These are phyloP conservation scores for Onchidella celtica DNA, from an alignment of 2,888 invertebrate genomes.

Conservation along the genomic window DNA sequence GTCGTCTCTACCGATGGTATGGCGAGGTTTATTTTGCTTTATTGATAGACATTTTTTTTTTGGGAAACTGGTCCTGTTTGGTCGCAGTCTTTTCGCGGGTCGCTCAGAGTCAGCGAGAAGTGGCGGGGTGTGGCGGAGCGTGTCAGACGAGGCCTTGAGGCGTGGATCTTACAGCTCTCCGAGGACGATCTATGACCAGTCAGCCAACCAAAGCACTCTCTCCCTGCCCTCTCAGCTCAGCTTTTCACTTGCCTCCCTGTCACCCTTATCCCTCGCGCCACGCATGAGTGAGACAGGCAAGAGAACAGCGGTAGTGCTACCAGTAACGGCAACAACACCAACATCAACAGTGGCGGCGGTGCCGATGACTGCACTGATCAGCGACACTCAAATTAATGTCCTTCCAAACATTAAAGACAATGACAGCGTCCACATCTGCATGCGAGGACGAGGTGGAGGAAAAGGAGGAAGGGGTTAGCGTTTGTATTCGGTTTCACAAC, in stretches of 20 bases:
- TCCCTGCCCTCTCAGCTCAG: background rate
- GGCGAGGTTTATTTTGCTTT: too few species aligned
- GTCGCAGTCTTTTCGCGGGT: background rate
- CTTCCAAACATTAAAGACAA: background rate
- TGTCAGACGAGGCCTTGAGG: background rate
- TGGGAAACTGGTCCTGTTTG: background rate
- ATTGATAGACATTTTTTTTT: too few species aligned
- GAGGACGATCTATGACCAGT: background rate
- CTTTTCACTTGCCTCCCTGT: background rate
- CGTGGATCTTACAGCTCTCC: background rate
- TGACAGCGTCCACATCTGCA: background rate
- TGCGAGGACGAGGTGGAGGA: background rate
- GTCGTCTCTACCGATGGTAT: too few species aligned
- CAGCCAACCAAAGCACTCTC: slow-evolving; percentile 13
- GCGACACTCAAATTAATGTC: background rate
- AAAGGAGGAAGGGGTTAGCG: background rate
- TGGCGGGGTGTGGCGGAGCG: background rate
- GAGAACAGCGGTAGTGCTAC: background rate
- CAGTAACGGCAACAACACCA: background rate
- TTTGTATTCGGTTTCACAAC: background rate
- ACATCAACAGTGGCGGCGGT: background rate
- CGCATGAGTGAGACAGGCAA: background rate
- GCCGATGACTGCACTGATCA: background rate
- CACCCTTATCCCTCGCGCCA: background rate
- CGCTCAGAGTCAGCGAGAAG: background rate